A percentile compares a stretch with the other conserved stretches of the same genome.
These are phyloP conservation scores for Crocodylus rhombifer DNA, from an alignment of 2,797 vertebrate genomes.

Conservation along the genomic window DNA sequence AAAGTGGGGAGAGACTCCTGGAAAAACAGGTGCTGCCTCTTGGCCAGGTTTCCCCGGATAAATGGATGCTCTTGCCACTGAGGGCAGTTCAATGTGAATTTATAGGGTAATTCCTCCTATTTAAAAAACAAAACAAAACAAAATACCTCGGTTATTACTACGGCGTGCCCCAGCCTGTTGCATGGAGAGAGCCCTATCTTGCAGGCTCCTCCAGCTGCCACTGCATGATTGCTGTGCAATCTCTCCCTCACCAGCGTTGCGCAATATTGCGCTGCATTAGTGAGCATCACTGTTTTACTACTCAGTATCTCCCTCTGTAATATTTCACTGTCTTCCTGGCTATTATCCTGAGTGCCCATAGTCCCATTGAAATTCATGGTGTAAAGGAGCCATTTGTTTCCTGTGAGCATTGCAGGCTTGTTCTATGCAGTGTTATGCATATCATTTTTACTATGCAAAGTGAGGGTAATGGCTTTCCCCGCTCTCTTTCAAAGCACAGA, in stretches of 20 bases:
- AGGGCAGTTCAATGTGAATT: background rate
- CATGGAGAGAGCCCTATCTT: background rate
- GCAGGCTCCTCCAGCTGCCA: background rate
- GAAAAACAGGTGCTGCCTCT: constrained; percentile 5
- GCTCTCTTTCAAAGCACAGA: constrained; percentile 64
- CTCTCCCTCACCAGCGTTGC: background rate
- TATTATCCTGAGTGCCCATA: constrained; percentile 73
- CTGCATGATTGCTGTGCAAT: background rate
- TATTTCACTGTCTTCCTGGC: constrained; percentile 67
- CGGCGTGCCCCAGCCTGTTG: fast-evolving
- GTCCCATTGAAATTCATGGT: constrained; percentile 72
- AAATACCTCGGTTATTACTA: background rate
- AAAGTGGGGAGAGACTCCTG: constrained; percentile 25
- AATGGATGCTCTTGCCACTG: background rate
- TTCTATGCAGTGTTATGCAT: constrained; percentile 67
- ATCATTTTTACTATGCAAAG: constrained; percentile 71
- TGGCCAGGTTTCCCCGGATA: background rate
- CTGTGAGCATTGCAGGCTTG: constrained; percentile 69
- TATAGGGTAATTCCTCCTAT: background rate
- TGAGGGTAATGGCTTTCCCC: constrained; percentile 76
- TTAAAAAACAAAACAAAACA: background rate
- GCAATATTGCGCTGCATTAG: constrained; percentile 45
- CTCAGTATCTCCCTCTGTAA: constrained; percentile 52
- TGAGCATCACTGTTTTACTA: constrained; percentile 58
- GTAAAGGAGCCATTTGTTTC: constrained; percentile 72